Conservation (phyloP, 2,888 invertebrate genomes). For the Drosophila ochracea region DNA sequence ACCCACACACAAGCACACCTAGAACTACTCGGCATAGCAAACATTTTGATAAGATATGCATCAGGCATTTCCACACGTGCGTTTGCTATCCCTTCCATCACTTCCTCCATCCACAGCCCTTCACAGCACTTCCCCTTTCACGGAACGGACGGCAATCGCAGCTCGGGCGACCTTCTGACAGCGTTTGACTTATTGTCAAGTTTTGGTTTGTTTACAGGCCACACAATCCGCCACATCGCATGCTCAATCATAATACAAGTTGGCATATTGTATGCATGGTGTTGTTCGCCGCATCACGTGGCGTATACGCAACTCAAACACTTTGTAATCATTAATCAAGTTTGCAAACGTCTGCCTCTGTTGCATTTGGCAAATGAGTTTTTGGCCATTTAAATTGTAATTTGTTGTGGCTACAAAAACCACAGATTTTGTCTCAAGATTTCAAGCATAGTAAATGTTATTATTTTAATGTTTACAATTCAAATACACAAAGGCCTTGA, state of each 20-base stretch:
- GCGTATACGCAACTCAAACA: conserved; percentile 28
- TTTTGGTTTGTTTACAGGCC: conserved; percentile 26
- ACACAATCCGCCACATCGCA: conserved; percentile 22
- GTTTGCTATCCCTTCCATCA: background rate
- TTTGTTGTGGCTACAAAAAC: conserved; percentile 26
- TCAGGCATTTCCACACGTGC: conserved; percentile 32
- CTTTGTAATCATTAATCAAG: conserved; percentile 50
- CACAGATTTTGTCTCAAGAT: conserved; percentile 13
- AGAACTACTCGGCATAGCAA: background rate
- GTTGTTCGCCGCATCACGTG: conserved; percentile 9
- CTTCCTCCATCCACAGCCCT: background rate
- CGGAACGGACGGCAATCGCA: conserved; percentile 1
- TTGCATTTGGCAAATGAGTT: conserved; percentile 58
- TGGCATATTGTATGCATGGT: conserved; percentile 50
- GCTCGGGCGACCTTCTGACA: conserved; percentile 28
- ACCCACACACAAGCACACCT: background rate
- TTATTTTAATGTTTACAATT: background rate
- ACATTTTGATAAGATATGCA: conserved; percentile 45
- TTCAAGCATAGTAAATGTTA: background rate
- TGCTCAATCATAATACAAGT: conserved; percentile 62
- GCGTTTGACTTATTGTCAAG: conserved; percentile 55
- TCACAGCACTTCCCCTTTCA: background rate
- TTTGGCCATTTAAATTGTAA: conserved; percentile 46
- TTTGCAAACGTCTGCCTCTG: conserved; percentile 21
- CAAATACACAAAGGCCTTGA: background rate